Evolutionary conservation across 2,113 vertebrate genomes (phyloP), one percentile per base, ranked within the genome.

Genomic region (Bubo bubo): DNA sequence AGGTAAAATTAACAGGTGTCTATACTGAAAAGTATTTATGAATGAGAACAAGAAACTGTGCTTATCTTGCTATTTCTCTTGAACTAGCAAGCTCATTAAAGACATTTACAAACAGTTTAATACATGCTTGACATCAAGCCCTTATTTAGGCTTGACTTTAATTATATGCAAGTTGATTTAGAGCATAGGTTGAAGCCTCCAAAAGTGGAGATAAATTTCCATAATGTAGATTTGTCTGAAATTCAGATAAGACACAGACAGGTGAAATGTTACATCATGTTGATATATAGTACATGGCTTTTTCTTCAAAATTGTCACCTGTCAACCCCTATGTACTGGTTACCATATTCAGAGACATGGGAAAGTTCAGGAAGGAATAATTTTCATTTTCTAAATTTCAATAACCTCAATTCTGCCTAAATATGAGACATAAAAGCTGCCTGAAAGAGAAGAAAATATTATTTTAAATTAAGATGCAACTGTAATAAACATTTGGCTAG

Each of bases 141-240:
- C 45, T 90, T 70, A 58, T 79, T 92, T 93, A 62, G 41, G 26
- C 12, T 93, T 92, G n/a, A 39, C 14, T 86, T 92, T 35, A 90
- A 91, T 59, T 10, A 82, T 53, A 90, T 53, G 55, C 35, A 82
- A 43, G 66, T 88, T 77, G 60, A 35, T 93, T 82, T 85, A 63
- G 47, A 87, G 43, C 28, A 79, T 11, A 91, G 20, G 56, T 71
- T 95, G 64, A 91, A 86, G 10, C 34, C 30, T 79, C 85, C 60
- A 72, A 86, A 95, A 71, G 52, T 35, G 30, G 32, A 91, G 56
- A 75, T 71, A 60, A 49, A 96, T 95, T 92, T 92, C 53, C 52
- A 63, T 92, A 92, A 83, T 34, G 53, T 37, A 88, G 34, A 88
- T 90, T 89, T 64, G 43, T 49, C 56, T 91, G 76, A 91, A 93